A percentile compares a stretch with the other conserved stretches of the same genome.
phyloP scores from a whole-genome alignment of 35 echinoderm and acorn worm species.

The Diadema setosum region DNA sequence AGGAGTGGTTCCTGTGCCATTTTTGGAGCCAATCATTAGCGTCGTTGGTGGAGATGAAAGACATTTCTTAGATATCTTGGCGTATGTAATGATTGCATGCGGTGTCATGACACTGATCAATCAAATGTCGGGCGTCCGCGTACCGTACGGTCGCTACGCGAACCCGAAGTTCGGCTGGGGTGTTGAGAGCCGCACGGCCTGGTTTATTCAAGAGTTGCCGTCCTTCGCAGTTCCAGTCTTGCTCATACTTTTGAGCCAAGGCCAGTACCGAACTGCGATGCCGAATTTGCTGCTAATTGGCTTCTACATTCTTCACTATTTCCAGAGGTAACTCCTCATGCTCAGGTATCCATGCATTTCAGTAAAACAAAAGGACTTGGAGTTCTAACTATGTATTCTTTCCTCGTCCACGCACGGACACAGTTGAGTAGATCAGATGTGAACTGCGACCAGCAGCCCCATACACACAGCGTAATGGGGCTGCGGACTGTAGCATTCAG shows the following conservation, averaged over 20 bases:
- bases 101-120: background rate
- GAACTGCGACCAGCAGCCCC: no score
- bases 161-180: conserved; percentile 17
- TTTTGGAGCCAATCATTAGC: background rate
- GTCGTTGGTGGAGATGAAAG: background rate
- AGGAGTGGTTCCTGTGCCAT: background rate
- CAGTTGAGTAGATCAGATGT: background rate
- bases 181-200: background rate
- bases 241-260: background rate
- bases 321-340: conserved; percentile 24
- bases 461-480: no score
- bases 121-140: background rate
- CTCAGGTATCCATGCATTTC: no score
- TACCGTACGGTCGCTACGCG: conserved; percentile 43
- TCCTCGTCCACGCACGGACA: background rate
- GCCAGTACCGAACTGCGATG: background rate
- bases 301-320: conserved; percentile 35
- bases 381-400: background rate
- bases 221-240: conserved; percentile 17
- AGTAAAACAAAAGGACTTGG: background rate
- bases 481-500: no score
- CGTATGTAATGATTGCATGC: conserved; percentile 10
- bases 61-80: background rate
- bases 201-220: conserved; percentile 53
- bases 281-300: conserved; percentile 12